A percentile compares a stretch with the other conserved stretches of the same genome.
These are phyloP conservation scores for Maniola jurtina DNA, from an alignment of 1,140 invertebrate genomes.

Conservation along the genomic window DNA sequence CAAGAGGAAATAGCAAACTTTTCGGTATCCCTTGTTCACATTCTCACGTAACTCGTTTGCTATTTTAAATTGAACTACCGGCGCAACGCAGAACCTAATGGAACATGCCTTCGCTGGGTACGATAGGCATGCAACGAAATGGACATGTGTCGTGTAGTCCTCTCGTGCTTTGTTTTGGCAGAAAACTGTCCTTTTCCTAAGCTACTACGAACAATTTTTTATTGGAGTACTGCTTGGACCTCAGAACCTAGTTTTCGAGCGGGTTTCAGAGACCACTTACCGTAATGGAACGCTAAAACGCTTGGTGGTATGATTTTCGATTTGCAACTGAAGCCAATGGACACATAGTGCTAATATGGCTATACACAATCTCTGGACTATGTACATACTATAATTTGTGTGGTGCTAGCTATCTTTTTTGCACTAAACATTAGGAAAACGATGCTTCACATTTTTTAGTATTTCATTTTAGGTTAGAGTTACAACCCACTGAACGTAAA, in stretches of 20 bases:
- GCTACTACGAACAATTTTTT: neutral
- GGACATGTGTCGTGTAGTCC: neutral
- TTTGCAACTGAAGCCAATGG: too few relatives aligned
- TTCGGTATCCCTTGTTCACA: constrained; percentile 10
- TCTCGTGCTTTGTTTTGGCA: neutral
- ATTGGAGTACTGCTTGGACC: neutral
- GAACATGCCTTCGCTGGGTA: constrained; percentile 19
- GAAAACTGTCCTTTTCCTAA: neutral
- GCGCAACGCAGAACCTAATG: constrained; percentile 19
- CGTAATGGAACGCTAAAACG: too few relatives aligned
- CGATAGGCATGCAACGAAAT: constrained; percentile 8
- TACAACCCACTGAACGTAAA: too few relatives aligned
- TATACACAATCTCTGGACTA: too few relatives aligned
- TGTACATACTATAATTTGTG: too few relatives aligned
- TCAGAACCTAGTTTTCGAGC: neutral
- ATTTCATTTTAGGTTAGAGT: too few relatives aligned
- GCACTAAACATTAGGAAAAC: too few relatives aligned
- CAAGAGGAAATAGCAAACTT: constrained; percentile 10
- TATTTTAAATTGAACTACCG: constrained; percentile 32
- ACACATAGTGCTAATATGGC: too few relatives aligned
- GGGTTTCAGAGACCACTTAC: too few relatives aligned
- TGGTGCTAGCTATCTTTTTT: too few relatives aligned
- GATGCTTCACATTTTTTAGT: too few relatives aligned
- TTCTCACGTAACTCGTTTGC: constrained; percentile 25
- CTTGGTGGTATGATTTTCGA: too few relatives aligned